phyloP scores from a whole-genome alignment of 2,113 vertebrate genomes.

The Empidonax alnorum region DNA sequence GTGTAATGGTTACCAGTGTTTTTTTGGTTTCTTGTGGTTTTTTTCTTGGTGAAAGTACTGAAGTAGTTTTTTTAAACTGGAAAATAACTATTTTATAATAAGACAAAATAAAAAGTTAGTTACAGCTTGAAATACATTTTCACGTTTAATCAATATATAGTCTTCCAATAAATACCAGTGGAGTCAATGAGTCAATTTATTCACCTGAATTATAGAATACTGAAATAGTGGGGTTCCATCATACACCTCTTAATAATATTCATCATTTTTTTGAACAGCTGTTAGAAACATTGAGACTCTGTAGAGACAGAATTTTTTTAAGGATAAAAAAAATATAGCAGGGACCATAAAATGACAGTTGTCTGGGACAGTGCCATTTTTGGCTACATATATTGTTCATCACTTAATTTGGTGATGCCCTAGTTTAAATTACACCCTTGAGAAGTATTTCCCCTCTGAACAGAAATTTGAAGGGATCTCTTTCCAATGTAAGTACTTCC shows the following conservation, averaged over 20 bases:
- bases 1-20: neutral
- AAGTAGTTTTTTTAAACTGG: neutral
- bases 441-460: neutral
- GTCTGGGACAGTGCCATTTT: neutral
- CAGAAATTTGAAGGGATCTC: neutral
- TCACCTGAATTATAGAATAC: neutral
- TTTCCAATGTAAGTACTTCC: neutral
- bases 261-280: neutral
- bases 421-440: neutral
- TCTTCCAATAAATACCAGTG: neutral
- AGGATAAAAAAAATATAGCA: neutral
- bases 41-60: neutral
- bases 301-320: neutral
- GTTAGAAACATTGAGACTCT: neutral
- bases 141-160: neutral
- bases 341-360: neutral
- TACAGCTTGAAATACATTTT: neutral
- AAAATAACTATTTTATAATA: neutral
- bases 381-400: neutral
- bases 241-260: neutral
- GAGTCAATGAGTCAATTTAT: neutral
- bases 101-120: neutral
- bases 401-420: neutral
- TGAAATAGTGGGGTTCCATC: neutral
- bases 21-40: fast-evolving